A percentile compares a stretch with the other conserved stretches of the same genome.
Conservation (phyloP, 2,888 invertebrate species). For the Phragmatobia fuliginosa region DNA sequence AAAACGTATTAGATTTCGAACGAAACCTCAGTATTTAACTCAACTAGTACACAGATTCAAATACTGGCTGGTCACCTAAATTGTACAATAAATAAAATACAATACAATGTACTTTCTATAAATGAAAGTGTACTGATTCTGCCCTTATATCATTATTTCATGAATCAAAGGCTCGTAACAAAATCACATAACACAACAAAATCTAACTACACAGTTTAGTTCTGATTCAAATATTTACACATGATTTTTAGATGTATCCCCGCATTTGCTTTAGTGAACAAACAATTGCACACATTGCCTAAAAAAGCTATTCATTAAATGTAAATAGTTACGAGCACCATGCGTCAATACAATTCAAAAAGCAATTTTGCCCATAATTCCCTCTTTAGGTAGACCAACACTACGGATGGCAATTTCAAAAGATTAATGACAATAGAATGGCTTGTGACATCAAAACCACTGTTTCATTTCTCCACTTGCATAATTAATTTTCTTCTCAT, state of each 20-base stretch:
- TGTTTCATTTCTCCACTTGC: slow-evolving; percentile 49
- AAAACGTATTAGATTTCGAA: neutral
- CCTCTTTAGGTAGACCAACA: slow-evolving; percentile 36
- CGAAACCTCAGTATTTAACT: slow-evolving; percentile 19
- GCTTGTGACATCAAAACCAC: slow-evolving; percentile 54
- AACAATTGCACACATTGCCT: neutral
- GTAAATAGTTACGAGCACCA: slow-evolving; percentile 21
- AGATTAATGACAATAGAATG: slow-evolving; percentile 56
- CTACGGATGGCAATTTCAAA: slow-evolving; percentile 53
- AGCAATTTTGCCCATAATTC: slow-evolving; percentile 57
- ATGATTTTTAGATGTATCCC: neutral
- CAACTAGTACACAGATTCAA: slow-evolving; percentile 23
- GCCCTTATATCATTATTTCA: neutral
- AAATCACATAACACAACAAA: neutral
- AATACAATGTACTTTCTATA: slow-evolving; percentile 37
- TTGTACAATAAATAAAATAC: slow-evolving; percentile 53
- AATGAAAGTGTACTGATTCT: slow-evolving; percentile 16
- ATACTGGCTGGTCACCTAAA: too few relatives aligned
- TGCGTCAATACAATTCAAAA: slow-evolving; percentile 55
- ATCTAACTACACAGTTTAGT: neutral
- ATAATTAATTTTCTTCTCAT: slow-evolving; percentile 44
- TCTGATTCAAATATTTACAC: neutral
- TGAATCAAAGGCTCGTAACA: too few relatives aligned
- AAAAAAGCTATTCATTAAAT: slow-evolving; percentile 4
- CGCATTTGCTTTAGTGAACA: neutral